phyloP scores from a whole-genome alignment of 2,113 vertebrate genomes.

The Osmerus eperlanus region DNA sequence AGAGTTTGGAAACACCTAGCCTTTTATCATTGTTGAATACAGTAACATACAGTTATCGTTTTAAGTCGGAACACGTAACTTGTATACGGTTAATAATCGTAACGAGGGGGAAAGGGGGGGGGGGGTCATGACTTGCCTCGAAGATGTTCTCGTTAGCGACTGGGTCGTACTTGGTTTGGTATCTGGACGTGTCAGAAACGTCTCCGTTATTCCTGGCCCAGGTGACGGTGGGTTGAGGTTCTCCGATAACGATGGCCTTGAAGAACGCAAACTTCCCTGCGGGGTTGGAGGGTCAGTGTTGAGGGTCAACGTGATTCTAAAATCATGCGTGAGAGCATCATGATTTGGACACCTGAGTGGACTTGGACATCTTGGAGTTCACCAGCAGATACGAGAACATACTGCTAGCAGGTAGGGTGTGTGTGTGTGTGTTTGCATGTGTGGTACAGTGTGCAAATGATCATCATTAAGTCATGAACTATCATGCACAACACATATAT shows the following conservation, averaged over 20 bases:
- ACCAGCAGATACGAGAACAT: too few relatives aligned
- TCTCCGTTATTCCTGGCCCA: conserved; percentile 71
- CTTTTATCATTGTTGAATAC: too few relatives aligned
- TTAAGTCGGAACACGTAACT: background rate
- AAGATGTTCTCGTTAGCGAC: conserved; percentile 72
- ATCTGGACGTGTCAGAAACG: conserved; percentile 73
- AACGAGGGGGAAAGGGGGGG: background rate
- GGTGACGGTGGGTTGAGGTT: conserved; percentile 71
- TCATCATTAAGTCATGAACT: too few relatives aligned
- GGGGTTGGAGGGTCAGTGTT: conserved; percentile 1
- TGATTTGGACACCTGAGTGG: too few relatives aligned
- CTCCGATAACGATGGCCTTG: conserved; percentile 77
- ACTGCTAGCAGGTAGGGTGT: background rate
- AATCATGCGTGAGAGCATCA: too few relatives aligned
- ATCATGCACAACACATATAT: too few relatives aligned
- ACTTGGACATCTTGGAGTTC: too few relatives aligned
- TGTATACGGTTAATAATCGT: background rate
- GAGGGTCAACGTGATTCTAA: too few relatives aligned
- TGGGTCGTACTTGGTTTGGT: conserved; percentile 61
- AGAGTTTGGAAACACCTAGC: too few relatives aligned
- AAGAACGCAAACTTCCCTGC: conserved; percentile 83
- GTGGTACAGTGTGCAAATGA: too few relatives aligned
- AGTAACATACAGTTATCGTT: too few relatives aligned
- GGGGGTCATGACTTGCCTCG: conserved; percentile 64
- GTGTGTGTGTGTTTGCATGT: too few relatives aligned